Conservation (phyloP, 2,113 vertebrate genomes). For the Mastomys natalensis region DNA sequence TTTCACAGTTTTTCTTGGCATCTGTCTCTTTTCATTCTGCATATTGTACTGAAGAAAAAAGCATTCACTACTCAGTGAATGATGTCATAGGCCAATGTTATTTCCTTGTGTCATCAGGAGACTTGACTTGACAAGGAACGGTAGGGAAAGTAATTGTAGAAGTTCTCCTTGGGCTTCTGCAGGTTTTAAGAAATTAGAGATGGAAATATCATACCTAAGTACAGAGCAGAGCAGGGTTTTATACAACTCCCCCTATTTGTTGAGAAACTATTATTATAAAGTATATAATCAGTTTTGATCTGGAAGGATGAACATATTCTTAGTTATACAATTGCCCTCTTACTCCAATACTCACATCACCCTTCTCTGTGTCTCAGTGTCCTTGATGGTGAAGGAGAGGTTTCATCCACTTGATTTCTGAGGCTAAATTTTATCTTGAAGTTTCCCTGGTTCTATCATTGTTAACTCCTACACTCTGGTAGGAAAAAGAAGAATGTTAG, state of each 20-base stretch:
- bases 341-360: neutral
- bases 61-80: neutral
- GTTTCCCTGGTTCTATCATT: neutral
- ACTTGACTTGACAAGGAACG: neutral
- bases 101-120: neutral
- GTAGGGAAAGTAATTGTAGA: neutral
- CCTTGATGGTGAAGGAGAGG: neutral
- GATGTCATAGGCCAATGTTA: neutral
- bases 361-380: neutral
- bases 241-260: neutral
- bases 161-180: neutral
- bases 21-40: neutral
- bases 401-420: neutral
- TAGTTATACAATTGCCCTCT: neutral
- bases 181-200: neutral
- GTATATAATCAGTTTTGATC: neutral
- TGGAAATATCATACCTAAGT: neutral
- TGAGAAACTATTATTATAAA: neutral
- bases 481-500: neutral
- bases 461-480: neutral
- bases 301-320: neutral
- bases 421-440: neutral
- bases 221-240: neutral
- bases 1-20: neutral
- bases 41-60: neutral